phyloP scores from a whole-genome alignment of 1,140 invertebrate species.

The Diachasmimorpha longicaudata region DNA sequence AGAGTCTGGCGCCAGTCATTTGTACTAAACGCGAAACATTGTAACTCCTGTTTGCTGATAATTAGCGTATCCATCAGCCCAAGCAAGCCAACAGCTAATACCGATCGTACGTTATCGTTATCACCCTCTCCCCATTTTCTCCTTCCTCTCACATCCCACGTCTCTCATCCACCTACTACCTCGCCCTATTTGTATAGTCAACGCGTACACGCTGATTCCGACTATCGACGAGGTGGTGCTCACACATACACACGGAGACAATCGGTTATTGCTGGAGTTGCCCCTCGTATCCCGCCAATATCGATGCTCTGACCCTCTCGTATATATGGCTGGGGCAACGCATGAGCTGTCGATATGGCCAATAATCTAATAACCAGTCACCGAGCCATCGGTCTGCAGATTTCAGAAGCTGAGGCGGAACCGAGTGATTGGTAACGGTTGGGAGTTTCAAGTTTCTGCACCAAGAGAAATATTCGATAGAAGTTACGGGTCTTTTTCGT shows the following conservation, averaged over 20 bases:
- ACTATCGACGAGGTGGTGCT: constrained; percentile 20
- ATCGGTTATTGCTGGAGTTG: background rate
- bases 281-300: constrained; percentile 17
- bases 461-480: background rate
- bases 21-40: constrained; percentile 43
- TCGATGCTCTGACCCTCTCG: constrained; percentile 34
- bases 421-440: constrained; percentile 45
- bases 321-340: constrained; percentile 36
- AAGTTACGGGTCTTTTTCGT: too few relatives aligned
- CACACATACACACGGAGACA: background rate
- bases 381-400: constrained; percentile 54
- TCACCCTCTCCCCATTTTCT: constrained; percentile 53
- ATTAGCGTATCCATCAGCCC: constrained; percentile 64
- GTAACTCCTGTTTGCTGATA: constrained; percentile 64
- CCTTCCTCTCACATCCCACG: constrained; percentile 9
- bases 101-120: constrained; percentile 65
- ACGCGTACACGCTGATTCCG: constrained; percentile 18
- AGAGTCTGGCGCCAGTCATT: constrained; percentile 20
- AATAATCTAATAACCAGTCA: constrained; percentile 64
- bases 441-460: too few relatives aligned
- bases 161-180: constrained; percentile 26
- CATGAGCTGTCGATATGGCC: constrained; percentile 60
- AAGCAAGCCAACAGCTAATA: constrained; percentile 62
- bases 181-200: constrained; percentile 7
- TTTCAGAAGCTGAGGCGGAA: constrained; percentile 49